Evolutionary conservation across 2,113 vertebrate species (phyloP), one percentile per base, ranked within the genome.

Genomic region (Heterochromis multidens): DNA sequence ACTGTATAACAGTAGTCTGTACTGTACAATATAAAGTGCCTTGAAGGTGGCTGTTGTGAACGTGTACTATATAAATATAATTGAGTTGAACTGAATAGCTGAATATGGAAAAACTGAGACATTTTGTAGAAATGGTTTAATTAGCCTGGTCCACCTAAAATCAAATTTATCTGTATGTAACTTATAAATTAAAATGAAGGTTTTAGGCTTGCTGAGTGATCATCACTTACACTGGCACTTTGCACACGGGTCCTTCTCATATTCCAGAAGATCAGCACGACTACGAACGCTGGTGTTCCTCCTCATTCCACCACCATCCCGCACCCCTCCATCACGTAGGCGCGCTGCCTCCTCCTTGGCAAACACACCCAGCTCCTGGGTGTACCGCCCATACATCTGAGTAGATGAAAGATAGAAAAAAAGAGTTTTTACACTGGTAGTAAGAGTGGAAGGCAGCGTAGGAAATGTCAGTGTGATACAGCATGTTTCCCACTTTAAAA

Each of bases 351-450:
- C 98, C 19, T 98, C 98, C 94, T 98, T 99, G 95, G 98, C 98
- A 21, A 97, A 99, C 81, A 97, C 96, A 88, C 98, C 98, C 80
- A 99, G 94, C 93, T 99, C 98, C 95, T 99, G 98, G 4, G 98
- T 99, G 93, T 99, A 99, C 17, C 97, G 97, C 87, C 98, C 98
- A 91, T 99, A 99, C 98, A 99, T 99, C 98, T 99, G 94, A 65
- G 81, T 35, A 33, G 67, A 52, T 58, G 25, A 80, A 74, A 72
- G 56, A 76, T 29, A 83, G 58, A 63, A 25, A 62, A 33, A 61
- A 85, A 31, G 14, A 76, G 14, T 37, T 86, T 89, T 83, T 78
- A 82, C 59, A 78, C 21, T 79, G 83, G 54, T 57, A 70, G 52
- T 60, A 59, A 29, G 63, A 40, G 67, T 85, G 67, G 58, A 82